phyloP scores from a whole-genome alignment of 2,888 invertebrate genomes.

The Campoplex nolae region DNA sequence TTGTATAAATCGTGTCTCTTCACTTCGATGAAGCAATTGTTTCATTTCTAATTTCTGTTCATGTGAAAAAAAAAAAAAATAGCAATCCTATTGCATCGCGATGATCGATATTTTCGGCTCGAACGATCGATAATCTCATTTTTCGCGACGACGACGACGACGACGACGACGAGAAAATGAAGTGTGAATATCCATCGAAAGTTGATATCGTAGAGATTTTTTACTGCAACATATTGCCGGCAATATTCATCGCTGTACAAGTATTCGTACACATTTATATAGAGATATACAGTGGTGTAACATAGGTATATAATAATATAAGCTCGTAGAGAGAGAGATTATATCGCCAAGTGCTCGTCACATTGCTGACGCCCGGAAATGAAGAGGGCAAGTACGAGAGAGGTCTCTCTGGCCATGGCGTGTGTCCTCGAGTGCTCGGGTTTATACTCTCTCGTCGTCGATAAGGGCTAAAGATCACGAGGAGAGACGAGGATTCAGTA shows the following conservation, averaged over 20 bases:
- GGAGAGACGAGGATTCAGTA: constrained; percentile 28
- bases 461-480: constrained; percentile 44
- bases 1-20: too few relatives aligned
- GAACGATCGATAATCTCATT: not conserved
- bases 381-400: constrained; percentile 63
- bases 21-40: not conserved
- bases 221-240: not conserved
- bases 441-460: constrained; percentile 49
- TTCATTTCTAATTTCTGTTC: not conserved
- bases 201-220: not conserved
- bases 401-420: constrained; percentile 56
- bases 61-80: too few relatives aligned
- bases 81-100: not conserved
- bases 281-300: not conserved
- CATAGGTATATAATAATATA: constrained; percentile 15
- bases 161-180: not conserved
- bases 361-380: constrained; percentile 68
- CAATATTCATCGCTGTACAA: not conserved
- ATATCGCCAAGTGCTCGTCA: constrained; percentile 66
- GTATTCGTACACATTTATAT: not conserved
- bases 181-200: not conserved
- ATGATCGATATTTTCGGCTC: not conserved
- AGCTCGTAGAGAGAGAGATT: constrained; percentile 54
- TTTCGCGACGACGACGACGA: not conserved
- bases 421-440: constrained; percentile 55